These are phyloP conservation scores for Platygyra sinensis DNA, from an alignment of 64 coral and sea anemone species.

Conservation along the genomic window DNA sequence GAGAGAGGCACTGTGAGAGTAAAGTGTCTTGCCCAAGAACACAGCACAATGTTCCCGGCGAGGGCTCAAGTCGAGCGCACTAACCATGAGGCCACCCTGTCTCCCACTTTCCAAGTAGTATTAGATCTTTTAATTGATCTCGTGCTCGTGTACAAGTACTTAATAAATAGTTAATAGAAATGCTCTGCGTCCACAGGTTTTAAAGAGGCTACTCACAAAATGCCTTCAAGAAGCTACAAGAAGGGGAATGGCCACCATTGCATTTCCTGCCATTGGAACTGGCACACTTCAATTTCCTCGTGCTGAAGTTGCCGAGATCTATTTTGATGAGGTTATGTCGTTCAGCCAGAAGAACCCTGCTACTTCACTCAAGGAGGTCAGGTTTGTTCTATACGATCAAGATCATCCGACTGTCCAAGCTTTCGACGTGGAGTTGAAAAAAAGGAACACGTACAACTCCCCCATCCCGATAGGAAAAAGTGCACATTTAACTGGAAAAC, in stretches of 20 bases:
- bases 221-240: constrained; percentile 49
- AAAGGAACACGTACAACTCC: neutral
- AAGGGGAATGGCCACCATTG: constrained; percentile 24
- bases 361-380: constrained; percentile 35
- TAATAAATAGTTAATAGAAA: too few relatives aligned
- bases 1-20: too few relatives aligned
- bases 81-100: too few relatives aligned
- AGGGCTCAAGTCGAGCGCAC: too few relatives aligned
- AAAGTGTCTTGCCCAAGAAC: too few relatives aligned
- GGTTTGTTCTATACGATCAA: constrained; percentile 58
- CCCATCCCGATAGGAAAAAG: neutral
- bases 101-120: too few relatives aligned
- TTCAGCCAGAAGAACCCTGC: constrained; percentile 17
- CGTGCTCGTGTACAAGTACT: too few relatives aligned
- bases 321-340: constrained; percentile 56
- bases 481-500: neutral
- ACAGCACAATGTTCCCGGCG: too few relatives aligned
- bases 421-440: constrained; percentile 65
- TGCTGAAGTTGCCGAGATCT: constrained; percentile 52
- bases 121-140: too few relatives aligned
- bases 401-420: constrained; percentile 41
- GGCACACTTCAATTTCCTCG: constrained; percentile 55
- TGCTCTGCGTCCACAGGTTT: neutral
- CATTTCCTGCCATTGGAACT: constrained; percentile 77
- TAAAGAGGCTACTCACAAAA: neutral